Percentiles rank a stretch among this genome's conserved stretches.
These are phyloP conservation scores for Takifugu rubripes DNA, from an alignment of 2,797 vertebrate species.

Conservation along the genomic window DNA sequence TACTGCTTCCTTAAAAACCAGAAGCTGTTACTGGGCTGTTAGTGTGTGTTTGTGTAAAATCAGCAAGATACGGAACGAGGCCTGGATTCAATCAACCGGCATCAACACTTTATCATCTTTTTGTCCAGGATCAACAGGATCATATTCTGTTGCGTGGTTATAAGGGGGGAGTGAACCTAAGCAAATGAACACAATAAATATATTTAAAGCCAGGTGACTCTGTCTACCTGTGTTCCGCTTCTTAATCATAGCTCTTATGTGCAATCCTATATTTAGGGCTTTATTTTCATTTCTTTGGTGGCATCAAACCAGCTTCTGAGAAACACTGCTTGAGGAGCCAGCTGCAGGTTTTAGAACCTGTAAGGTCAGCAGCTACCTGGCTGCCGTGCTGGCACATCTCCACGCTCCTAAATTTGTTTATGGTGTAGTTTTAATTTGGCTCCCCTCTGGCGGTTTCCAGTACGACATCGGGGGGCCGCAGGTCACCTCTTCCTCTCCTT, in stretches of 20 bases:
- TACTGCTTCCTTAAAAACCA: constrained; percentile 60
- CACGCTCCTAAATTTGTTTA: constrained; percentile 55
- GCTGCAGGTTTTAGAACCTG: neutral
- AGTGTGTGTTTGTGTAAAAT: constrained; percentile 45
- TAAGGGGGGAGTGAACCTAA: too few relatives aligned
- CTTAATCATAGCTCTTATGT: too few relatives aligned
- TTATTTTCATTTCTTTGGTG: too few relatives aligned
- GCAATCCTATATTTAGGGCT: too few relatives aligned
- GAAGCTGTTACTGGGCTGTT: constrained; percentile 36
- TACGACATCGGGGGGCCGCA: constrained; percentile 57
- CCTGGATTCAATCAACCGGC: constrained; percentile 7
- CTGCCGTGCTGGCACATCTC: constrained; percentile 55
- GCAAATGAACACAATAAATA: too few relatives aligned
- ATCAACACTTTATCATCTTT: neutral
- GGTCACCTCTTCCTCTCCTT: constrained; percentile 65
- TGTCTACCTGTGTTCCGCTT: constrained; percentile 1
- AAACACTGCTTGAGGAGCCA: neutral
- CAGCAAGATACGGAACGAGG: constrained; percentile 11
- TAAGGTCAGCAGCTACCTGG: constrained; percentile 44
- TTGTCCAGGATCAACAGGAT: neutral
- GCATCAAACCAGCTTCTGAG: neutral
- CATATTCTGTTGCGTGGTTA: too few relatives aligned
- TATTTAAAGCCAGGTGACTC: neutral
- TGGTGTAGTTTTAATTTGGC: constrained; percentile 50
- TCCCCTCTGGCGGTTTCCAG: constrained; percentile 60